These are phyloP conservation scores for Hemiscyllium ocellatum DNA, from an alignment of 2,113 vertebrate species.

Conservation along the genomic window DNA sequence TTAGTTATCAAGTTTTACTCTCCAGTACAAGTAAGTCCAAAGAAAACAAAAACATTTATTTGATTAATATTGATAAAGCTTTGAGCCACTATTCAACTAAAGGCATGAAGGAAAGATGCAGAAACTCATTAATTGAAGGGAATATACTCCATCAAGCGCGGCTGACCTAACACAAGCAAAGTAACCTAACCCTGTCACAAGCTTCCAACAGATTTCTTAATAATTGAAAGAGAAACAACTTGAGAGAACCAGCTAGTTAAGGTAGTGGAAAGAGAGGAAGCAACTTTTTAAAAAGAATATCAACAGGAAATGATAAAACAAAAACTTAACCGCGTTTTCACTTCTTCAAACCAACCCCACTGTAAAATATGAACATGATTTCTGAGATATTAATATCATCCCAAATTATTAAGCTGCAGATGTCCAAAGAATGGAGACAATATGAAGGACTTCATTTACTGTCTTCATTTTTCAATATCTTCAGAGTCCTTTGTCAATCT, in stretches of 20 bases:
- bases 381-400: not conserved
- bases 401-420: not conserved
- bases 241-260: not conserved
- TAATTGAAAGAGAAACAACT: not conserved
- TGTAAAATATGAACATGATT: not conserved
- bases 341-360: not conserved
- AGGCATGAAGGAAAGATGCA: not conserved
- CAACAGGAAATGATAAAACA: not conserved
- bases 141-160: not conserved
- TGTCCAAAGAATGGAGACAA: not conserved
- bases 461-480: no score
- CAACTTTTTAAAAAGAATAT: not conserved
- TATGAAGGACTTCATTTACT: no score
- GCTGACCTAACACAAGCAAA: not conserved
- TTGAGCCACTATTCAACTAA: not conserved
- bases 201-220: not conserved
- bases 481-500: no score
- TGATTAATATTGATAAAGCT: not conserved
- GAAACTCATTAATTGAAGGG: no score
- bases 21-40: not conserved
- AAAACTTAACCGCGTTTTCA: not conserved
- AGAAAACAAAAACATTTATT: not conserved
- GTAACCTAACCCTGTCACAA: not conserved
- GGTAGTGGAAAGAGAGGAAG: not conserved
- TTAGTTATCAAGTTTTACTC: not conserved